Percentiles rank a stretch among this genome's conserved stretches.
Evolutionary conservation across 2,797 vertebrate species (phyloP).

Genomic region (Eidolon dupreanum): DNA sequence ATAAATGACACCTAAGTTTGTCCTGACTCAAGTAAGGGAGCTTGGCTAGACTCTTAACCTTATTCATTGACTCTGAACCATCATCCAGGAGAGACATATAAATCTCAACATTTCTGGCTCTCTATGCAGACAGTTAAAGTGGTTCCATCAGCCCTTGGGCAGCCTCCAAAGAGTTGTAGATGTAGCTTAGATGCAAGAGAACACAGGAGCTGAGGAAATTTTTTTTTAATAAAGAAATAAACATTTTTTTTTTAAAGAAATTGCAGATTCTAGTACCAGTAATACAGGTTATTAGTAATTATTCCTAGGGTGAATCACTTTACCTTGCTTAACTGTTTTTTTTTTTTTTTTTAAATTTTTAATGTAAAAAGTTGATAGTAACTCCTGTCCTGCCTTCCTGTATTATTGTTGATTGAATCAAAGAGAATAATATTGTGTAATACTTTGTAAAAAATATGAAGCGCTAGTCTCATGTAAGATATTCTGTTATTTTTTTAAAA

Average conservation of each 20-base stretch:
- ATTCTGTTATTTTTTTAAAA: not conserved
- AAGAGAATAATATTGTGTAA: not conserved
- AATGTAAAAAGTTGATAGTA: not conserved
- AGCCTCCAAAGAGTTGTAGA: not conserved
- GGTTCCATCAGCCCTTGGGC: not conserved
- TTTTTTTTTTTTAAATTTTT: not conserved
- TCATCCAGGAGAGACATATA: not conserved
- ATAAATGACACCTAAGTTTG: not conserved
- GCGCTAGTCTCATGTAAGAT: not conserved
- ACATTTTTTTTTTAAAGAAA: not conserved
- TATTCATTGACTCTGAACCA: not conserved
- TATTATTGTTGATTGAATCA: not conserved
- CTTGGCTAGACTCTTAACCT: not conserved
- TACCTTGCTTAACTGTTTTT: not conserved
- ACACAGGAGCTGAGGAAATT: not conserved
- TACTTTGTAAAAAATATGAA: not conserved
- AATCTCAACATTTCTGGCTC: not conserved
- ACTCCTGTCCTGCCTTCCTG: not conserved
- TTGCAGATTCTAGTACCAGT: not conserved
- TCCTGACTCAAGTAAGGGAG: not conserved
- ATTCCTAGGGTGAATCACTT: not conserved
- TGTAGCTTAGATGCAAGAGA: not conserved
- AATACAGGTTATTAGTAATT: not conserved
- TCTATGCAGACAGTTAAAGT: not conserved
- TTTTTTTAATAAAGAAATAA: not conserved